Evolutionary conservation across 2,888 invertebrate genomes (phyloP).

Genomic region (Dolomedes plantarius): DNA sequence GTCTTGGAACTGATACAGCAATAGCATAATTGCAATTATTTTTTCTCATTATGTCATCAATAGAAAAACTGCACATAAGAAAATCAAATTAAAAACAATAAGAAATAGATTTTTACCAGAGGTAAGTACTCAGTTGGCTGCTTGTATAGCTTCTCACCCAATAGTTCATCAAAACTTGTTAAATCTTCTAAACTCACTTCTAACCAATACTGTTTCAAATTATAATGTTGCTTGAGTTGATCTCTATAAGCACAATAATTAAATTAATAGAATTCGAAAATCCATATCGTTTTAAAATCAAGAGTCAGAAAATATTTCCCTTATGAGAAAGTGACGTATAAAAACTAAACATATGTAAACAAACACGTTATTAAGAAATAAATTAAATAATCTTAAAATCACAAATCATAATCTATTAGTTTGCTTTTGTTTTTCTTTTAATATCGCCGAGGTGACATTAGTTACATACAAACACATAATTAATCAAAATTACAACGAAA

Average conservation of each 20-base stretch:
- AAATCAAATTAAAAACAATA: background rate
- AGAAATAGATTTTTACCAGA: conserved; percentile 82
- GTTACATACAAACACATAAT: too few species aligned
- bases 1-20: too few species aligned
- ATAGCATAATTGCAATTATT: too few species aligned
- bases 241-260: conserved; percentile 87
- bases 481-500: too few species aligned
- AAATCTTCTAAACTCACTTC: conserved; percentile 96
- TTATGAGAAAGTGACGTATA: background rate
- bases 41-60: too few species aligned
- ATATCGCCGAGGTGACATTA: too few species aligned
- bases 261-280: conserved; percentile 45
- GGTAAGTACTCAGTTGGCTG: conserved; percentile 94
- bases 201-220: conserved; percentile 89
- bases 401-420: too few species aligned
- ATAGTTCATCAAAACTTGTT: conserved; percentile 92
- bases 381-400: too few species aligned
- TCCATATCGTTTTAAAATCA: too few species aligned
- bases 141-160: conserved; percentile 93
- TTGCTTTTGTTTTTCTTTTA: too few species aligned
- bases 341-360: background rate
- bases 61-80: too few species aligned
- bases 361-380: too few species aligned
- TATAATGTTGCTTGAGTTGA: conserved; percentile 93
- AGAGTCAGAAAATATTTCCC: background rate